A percentile compares a stretch with the other conserved stretches of the same genome.
These are phyloP conservation scores for Sinonovacula constricta DNA, from an alignment of 1,140 invertebrate genomes.

Conservation along the genomic window DNA sequence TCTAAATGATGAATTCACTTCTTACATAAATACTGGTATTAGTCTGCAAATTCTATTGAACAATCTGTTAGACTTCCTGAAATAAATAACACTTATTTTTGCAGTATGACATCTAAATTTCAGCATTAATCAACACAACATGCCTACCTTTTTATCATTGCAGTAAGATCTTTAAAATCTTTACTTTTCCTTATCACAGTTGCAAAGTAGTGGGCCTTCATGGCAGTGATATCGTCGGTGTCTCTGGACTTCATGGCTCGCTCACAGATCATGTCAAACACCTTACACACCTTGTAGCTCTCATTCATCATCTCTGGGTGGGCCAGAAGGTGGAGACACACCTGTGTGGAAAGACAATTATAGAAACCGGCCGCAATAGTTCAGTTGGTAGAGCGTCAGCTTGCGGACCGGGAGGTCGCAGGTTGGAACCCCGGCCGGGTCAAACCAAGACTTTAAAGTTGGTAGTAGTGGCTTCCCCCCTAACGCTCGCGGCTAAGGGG, in stretches of 20 bases:
- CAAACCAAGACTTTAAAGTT: too few relatives aligned
- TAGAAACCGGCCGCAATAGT: background rate
- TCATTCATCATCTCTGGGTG: conserved; percentile 86
- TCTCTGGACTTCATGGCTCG: conserved; percentile 91
- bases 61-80: too few relatives aligned
- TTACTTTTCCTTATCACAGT: conserved; percentile 82
- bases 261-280: conserved; percentile 91
- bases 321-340: conserved; percentile 89
- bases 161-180: conserved; percentile 59
- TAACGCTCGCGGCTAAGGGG: too few relatives aligned
- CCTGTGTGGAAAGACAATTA: conserved; percentile 55
- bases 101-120: too few relatives aligned
- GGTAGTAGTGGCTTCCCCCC: too few relatives aligned
- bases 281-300: conserved; percentile 87
- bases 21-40: too few relatives aligned
- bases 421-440: too few relatives aligned
- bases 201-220: conserved; percentile 93
- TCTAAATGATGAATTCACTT: too few relatives aligned
- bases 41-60: too few relatives aligned
- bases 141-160: conserved; percentile 70
- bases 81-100: background rate
- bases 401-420: too few relatives aligned
- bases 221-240: conserved; percentile 94
- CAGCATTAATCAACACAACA: too few relatives aligned
- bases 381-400: too few relatives aligned